Evolutionary conservation across 2,888 invertebrate species (phyloP).

Genomic region (Platycheirus albimanus): DNA sequence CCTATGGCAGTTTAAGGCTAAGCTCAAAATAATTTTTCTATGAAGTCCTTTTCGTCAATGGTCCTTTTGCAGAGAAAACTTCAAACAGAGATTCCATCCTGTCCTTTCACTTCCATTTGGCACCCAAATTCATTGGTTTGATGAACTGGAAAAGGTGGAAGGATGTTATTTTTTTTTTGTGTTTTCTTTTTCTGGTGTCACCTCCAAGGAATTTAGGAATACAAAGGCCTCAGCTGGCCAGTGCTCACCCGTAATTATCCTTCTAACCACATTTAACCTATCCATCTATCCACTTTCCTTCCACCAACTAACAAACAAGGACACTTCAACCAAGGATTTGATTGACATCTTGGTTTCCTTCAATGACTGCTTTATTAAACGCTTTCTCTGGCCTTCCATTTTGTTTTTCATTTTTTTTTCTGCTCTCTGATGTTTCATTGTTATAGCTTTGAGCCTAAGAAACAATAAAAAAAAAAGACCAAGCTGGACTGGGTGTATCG

Average conservation of each 20-base stretch:
- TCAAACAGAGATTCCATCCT: constrained; percentile 7
- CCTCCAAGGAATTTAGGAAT: constrained; percentile 53
- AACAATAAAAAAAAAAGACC: constrained; percentile 46
- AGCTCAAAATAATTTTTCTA: constrained; percentile 14
- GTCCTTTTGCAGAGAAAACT: neutral
- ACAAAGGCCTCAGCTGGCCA: constrained; percentile 34
- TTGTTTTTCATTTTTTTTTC: neutral
- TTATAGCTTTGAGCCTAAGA: constrained; percentile 56
- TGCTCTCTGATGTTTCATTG: constrained; percentile 33
- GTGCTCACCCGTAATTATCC: constrained; percentile 55
- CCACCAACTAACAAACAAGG: constrained; percentile 44
- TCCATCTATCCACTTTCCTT: constrained; percentile 4
- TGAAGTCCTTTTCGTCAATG: constrained; percentile 22
- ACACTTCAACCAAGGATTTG: constrained; percentile 59
- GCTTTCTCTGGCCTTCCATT: constrained; percentile 23
- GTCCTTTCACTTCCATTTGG: neutral
- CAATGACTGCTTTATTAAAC: constrained; percentile 65
- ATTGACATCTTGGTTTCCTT: constrained; percentile 66
- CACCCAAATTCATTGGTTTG: constrained; percentile 55
- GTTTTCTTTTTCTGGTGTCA: constrained; percentile 40
- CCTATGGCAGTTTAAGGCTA: neutral
- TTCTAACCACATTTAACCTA: constrained; percentile 9
- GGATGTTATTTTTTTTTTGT: constrained; percentile 8
- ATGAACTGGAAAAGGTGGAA: constrained; percentile 68
- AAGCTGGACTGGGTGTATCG: constrained; percentile 20